phyloP scores from a whole-genome alignment of 1,140 invertebrate species.

The Physella acuta region DNA sequence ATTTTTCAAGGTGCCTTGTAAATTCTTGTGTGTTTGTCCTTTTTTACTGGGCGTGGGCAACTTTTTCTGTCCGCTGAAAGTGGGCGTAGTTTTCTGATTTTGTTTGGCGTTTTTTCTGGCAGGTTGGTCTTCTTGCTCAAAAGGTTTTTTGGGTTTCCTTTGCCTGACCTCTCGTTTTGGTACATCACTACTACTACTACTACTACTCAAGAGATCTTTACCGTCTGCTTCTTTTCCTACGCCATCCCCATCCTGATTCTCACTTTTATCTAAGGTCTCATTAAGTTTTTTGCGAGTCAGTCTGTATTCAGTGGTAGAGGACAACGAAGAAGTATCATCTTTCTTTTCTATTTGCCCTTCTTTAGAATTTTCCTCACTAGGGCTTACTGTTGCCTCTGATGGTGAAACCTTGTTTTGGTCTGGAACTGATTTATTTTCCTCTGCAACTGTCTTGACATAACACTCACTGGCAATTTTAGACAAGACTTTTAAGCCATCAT shows the following conservation, averaged over 20 bases:
- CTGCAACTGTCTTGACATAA: conserved; percentile 5
- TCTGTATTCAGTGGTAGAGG: not conserved
- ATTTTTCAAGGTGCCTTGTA: not conserved
- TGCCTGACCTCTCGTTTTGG: conserved; percentile 16
- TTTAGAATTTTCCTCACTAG: too few relatives aligned
- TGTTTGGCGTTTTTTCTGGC: not conserved
- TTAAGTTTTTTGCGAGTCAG: not conserved
- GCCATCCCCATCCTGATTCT: not conserved
- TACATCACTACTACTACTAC: not conserved
- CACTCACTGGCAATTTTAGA: conserved; percentile 22
- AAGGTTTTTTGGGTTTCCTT: conserved; percentile 24
- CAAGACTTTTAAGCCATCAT: conserved; percentile 17
- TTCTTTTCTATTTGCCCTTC: too few relatives aligned
- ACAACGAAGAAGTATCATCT: too few relatives aligned
- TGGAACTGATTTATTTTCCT: not conserved
- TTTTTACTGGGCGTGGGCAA: not conserved
- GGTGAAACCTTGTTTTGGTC: too few relatives aligned
- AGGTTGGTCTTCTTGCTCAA: conserved; percentile 18
- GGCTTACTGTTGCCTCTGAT: too few relatives aligned
- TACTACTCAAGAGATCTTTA: not conserved
- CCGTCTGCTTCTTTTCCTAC: not conserved
- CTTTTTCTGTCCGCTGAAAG: not conserved
- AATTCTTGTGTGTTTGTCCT: not conserved
- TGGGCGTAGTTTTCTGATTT: not conserved
- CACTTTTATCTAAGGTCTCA: not conserved